Conservation (phyloP, 1,140 invertebrate genomes). For the Mya arenaria region DNA sequence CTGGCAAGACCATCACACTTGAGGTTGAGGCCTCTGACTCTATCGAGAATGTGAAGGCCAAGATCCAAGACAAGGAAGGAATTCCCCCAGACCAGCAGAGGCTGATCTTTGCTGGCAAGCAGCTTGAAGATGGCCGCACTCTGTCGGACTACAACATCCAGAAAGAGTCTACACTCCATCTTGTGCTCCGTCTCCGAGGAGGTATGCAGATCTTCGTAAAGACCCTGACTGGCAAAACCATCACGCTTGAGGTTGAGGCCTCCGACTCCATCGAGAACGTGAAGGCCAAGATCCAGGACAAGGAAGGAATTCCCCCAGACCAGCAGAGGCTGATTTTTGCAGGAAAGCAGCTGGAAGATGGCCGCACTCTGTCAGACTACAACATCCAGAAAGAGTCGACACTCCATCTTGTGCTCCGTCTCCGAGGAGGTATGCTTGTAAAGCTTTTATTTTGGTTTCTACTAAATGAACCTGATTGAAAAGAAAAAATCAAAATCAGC, state of each 20-base stretch:
- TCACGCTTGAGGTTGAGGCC: constrained; percentile 95
- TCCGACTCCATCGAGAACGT: constrained; percentile 97
- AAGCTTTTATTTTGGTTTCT: too few species aligned
- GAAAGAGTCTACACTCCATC: too few species aligned
- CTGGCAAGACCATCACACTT: too few species aligned
- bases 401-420: constrained; percentile 69
- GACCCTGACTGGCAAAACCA: constrained; percentile 96
- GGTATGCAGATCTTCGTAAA: constrained; percentile 96
- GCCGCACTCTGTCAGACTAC: constrained; percentile 86
- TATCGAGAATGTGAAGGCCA: too few species aligned
- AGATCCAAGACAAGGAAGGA: too few species aligned
- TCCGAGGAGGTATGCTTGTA: constrained; percentile 81
- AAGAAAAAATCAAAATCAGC: too few species aligned
- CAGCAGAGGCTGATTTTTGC: constrained; percentile 86
- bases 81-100: too few species aligned
- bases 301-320: constrained; percentile 89
- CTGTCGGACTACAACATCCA: too few species aligned
- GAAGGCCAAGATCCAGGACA: constrained; percentile 94
- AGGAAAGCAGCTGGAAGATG: constrained; percentile 73
- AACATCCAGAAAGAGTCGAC: constrained; percentile 88
- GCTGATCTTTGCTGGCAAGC: too few species aligned
- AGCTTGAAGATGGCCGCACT: too few species aligned
- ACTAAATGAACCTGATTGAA: too few species aligned
- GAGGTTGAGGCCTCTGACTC: too few species aligned
- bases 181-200: not conserved